Conservation (phyloP, 2,797 vertebrate genomes). For the Erethizon dorsatum region DNA sequence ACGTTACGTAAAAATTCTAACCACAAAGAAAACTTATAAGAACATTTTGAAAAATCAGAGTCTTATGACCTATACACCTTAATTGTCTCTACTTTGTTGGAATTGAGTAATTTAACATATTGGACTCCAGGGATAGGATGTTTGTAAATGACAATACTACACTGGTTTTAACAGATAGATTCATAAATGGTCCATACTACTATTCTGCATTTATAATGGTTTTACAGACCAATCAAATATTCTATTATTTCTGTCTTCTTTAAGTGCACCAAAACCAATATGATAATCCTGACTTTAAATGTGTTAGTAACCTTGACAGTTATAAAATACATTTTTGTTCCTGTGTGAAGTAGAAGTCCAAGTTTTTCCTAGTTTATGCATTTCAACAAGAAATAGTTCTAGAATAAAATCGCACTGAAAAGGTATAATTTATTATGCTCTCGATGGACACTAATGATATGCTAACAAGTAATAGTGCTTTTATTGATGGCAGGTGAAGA, state of each 20-base stretch:
- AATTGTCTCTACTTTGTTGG: neutral
- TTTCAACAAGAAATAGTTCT: slow-evolving; percentile 58
- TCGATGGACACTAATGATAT: slow-evolving; percentile 52
- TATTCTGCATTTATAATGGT: neutral
- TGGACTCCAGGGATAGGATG: neutral
- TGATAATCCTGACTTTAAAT: neutral
- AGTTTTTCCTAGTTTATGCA: slow-evolving; percentile 24
- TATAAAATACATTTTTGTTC: slow-evolving; percentile 56
- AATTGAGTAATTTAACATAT: neutral
- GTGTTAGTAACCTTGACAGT: neutral
- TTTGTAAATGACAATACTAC: neutral
- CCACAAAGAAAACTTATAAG: neutral
- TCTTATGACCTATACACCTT: neutral
- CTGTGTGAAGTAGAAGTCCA: neutral
- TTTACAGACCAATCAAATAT: neutral
- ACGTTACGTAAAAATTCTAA: neutral
- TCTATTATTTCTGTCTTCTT: neutral
- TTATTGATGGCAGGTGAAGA: slow-evolving; percentile 49
- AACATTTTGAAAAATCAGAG: neutral
- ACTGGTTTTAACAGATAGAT: neutral
- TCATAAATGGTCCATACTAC: neutral
- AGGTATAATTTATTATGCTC: slow-evolving; percentile 61
- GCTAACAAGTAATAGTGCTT: slow-evolving; percentile 59
- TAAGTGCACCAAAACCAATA: neutral
- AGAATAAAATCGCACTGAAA: slow-evolving; percentile 55